Base-by-base conservation (phyloP, 2,113 vertebrate genomes). In the Scalopus aquaticus region DNA sequence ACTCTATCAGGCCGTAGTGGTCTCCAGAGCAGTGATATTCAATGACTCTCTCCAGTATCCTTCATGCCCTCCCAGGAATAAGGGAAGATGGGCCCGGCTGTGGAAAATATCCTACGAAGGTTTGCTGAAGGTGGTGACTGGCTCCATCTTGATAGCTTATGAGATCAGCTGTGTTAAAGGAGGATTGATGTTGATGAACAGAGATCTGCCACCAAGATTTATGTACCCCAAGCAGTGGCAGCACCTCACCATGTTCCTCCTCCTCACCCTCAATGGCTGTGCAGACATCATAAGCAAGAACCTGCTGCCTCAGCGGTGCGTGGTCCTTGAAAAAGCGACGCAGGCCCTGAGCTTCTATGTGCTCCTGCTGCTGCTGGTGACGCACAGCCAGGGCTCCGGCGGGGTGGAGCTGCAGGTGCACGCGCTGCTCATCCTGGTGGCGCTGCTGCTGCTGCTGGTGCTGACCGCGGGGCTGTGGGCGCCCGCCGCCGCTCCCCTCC, bases 221-320 rank as follows among this genome's bases (percentile, higher is more conserved):
- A 42, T 90, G 86, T 70, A 87, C 15, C 64, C 94, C 79, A 96
- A 93, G 65, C 11, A 90, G 17, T 97, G 97, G 96, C 96, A 97
- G 89, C 96, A 96, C 11, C 19, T 97, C 74, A 97, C 95, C 91
- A 95, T 96, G 96, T 97, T 96, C 89, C 5, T 20, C 74, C 86
- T 96, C n/a, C 60, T 97, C 12, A 37, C 42, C 60, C 60, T 97
- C 78, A 95, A 3, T 0, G 97, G 97, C 79, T 96, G 91, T 0
- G 30, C 58, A 19, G 96, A 97, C 0, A 20, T 95, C 13, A 0
- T 28, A 19, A 97, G 95, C 91, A 95, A 73, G 70, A 94, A 39
- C 1, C 2, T 96, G 64, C 93, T 97, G 12, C 69, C 82, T 64
- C 94, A 67, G 86, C 82, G 95, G 51, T 72, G 54, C 1, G 81